These are phyloP conservation scores for Cloeon dipterum DNA, from an alignment of 2,888 invertebrate genomes.

Conservation along the genomic window DNA sequence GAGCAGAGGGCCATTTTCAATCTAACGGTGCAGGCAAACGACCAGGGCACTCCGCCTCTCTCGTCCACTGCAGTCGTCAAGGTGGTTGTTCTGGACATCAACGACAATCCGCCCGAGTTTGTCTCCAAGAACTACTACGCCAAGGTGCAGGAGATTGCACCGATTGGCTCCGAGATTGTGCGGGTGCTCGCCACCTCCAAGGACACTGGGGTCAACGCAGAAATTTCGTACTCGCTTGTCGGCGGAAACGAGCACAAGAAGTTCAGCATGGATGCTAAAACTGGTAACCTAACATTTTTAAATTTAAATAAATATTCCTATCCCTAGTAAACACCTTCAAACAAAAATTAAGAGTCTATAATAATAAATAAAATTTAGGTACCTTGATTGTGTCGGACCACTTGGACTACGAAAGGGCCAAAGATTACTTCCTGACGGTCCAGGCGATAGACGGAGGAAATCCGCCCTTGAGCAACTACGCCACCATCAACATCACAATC, in stretches of 20 bases:
- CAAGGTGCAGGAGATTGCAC: constrained; percentile 50
- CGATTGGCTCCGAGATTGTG: constrained; percentile 57
- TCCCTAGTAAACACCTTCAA: no score
- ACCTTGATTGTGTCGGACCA: constrained; percentile 50
- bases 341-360: background rate
- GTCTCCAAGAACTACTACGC: constrained; percentile 54
- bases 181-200: constrained; percentile 75
- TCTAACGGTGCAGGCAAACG: constrained; percentile 58
- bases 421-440: constrained; percentile 66
- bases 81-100: constrained; percentile 74
- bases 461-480: constrained; percentile 72
- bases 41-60: constrained; percentile 56
- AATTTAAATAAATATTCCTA: background rate
- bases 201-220: constrained; percentile 83
- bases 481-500: constrained; percentile 65
- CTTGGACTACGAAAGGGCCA: constrained; percentile 70
- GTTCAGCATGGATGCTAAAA: constrained; percentile 47
- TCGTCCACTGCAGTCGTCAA: constrained; percentile 41
- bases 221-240: constrained; percentile 66
- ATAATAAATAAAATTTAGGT: constrained; percentile 24
- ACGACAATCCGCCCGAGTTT: constrained; percentile 92
- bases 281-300: constrained; percentile 16
- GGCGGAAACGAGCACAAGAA: constrained; percentile 76
- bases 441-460: constrained; percentile 76
- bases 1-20: constrained; percentile 70